Percentiles rank a stretch among this genome's conserved stretches.
Evolutionary conservation across 2,113 vertebrate species (phyloP).

Genomic region (Dipodomys stephensi): DNA sequence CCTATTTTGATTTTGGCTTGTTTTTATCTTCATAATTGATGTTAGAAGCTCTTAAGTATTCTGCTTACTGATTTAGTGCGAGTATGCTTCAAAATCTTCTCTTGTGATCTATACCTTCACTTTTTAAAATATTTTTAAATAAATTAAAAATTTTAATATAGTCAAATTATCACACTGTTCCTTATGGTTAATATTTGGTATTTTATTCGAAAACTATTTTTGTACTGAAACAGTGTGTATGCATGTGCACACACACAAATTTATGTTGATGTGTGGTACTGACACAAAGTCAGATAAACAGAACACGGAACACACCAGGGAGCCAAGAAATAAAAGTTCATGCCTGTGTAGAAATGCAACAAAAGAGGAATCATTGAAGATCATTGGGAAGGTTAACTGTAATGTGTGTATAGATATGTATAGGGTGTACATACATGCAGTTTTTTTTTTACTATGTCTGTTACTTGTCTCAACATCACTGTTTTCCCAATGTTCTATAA

Average conservation of each 20-base stretch:
- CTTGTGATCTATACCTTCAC: neutral
- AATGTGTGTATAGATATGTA: rapidly evolving
- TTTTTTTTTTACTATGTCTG: neutral
- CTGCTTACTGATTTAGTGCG: neutral
- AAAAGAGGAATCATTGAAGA: neutral
- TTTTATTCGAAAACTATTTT: slow-evolving; percentile 36
- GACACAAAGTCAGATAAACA: neutral
- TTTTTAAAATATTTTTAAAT: slow-evolving; percentile 1
- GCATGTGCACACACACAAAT: neutral
- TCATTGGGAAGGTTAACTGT: neutral
- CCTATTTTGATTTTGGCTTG: neutral
- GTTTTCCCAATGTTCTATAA: too few species aligned
- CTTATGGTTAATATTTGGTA: neutral
- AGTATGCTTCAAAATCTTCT: neutral
- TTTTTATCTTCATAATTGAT: neutral
- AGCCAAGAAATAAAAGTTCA: neutral
- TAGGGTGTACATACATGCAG: neutral
- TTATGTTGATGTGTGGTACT: neutral
- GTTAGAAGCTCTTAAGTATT: neutral
- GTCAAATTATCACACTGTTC: slow-evolving; percentile 2
- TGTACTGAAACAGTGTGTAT: neutral
- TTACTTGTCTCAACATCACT: neutral
- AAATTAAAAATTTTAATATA: neutral
- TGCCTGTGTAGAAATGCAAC: neutral
- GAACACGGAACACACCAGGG: neutral